Evolutionary conservation across 1,140 invertebrate genomes (phyloP), one percentile per base, ranked within the genome.

Genomic region (Hyphantria cunea): DNA sequence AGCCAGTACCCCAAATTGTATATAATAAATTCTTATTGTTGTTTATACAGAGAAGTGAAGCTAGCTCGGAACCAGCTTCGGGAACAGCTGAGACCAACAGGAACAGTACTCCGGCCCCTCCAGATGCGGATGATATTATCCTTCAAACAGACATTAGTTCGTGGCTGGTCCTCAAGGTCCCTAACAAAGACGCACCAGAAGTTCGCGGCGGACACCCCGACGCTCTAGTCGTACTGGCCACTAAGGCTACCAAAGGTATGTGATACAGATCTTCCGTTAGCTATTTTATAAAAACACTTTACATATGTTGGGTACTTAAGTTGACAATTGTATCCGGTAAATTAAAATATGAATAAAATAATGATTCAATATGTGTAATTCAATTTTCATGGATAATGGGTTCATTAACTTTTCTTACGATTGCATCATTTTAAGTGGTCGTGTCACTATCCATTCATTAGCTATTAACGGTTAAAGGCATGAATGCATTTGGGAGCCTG

Each of bases 141-240:
- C 78, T 92, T 13, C 95, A 97, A 81, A 89, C 97, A 12, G 96
- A 98, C 72, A 96, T 98, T 11, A 93, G 92, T 58, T 92, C 94
- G 69, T 95, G 95, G 89, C 91, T 98, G 64, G 93, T 97, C 25
- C 91, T 95, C 44, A 95, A 95, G 74, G 84, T 92, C 0, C 93
- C 95, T 13, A 94, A 94, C 13, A 96, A 97, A 80, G 96, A 97
- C 63, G 95, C 96, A 6, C 96, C 97, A 0, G 97, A 98, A 70
- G 95, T 99, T 39, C 93, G 97, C 52, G 98, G 97, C 7, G 98
- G 98, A 34, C 93, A 96, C 70, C 94, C 97, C 0, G 97, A 99
- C 89, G 97, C 97, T 1, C 93, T 99, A 17, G 95, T 99, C 61
- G 96, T 99, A 58, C 96, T 98, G 81, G 98, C 98, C 13, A 98